Evolutionary conservation across 2,888 invertebrate species (phyloP).

Genomic region (Synergus itoensis): DNA sequence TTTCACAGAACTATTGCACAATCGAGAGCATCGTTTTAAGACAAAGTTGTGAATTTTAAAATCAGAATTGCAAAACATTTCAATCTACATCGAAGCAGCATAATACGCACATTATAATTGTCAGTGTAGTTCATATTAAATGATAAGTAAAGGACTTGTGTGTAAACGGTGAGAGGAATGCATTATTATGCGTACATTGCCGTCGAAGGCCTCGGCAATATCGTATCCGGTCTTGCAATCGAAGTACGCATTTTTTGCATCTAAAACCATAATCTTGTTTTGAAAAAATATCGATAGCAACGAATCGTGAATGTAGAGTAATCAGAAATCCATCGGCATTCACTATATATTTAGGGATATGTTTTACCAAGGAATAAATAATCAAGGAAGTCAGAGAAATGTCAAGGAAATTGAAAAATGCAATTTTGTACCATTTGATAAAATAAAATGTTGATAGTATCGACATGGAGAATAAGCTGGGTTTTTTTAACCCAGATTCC

Average conservation of each 20-base stretch:
- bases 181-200: slow-evolving; percentile 5
- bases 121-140: background rate
- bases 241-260: slow-evolving; percentile 18
- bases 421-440: too few relatives aligned
- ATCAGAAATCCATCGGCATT: background rate
- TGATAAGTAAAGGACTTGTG: background rate
- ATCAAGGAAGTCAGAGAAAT: background rate
- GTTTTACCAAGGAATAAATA: background rate
- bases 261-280: background rate
- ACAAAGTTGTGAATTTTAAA: slow-evolving; percentile 8
- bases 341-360: background rate
- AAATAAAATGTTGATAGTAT: background rate
- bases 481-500: too few relatives aligned
- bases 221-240: slow-evolving; percentile 34
- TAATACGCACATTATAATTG: slow-evolving; percentile 11
- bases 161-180: slow-evolving; percentile 4
- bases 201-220: slow-evolving; percentile 11
- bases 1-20: background rate
- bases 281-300: background rate
- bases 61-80: slow-evolving; percentile 11
- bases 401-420: too few relatives aligned
- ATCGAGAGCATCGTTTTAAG: slow-evolving; percentile 25
- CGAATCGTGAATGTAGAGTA: slow-evolving; percentile 4
- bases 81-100: slow-evolving; percentile 3
- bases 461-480: background rate